Evolutionary conservation across 2,888 invertebrate species (phyloP).

Genomic region (Axea sp.): DNA sequence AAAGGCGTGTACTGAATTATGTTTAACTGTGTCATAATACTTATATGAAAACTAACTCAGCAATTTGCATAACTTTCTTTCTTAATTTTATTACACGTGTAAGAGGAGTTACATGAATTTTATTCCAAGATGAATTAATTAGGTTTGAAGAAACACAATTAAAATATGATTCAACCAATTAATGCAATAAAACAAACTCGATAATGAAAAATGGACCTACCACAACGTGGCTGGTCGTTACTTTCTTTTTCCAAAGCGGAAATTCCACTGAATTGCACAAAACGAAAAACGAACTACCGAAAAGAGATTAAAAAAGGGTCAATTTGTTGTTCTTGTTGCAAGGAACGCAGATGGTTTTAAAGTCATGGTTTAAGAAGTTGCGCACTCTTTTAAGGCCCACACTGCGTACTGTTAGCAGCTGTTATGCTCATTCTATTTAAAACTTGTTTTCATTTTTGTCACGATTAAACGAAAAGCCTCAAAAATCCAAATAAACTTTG

Average conservation of each 20-base stretch:
- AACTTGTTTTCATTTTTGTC: conserved; percentile 50
- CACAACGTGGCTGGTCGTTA: conserved; percentile 28
- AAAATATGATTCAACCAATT: too few species aligned
- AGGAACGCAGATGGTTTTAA: conserved; percentile 51
- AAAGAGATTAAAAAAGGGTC: conserved; percentile 10
- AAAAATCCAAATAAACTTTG: conserved; percentile 12
- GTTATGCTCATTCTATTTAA: conserved; percentile 50
- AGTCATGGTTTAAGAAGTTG: conserved; percentile 53
- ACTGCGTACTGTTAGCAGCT: conserved; percentile 44
- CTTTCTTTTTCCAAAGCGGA: conserved; percentile 22
- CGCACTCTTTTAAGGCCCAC: conserved; percentile 45
- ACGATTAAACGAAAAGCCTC: conserved; percentile 26
- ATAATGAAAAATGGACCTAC: conserved; percentile 21
- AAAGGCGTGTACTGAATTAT: too few species aligned
- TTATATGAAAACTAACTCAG: too few species aligned
- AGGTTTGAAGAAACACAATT: too few species aligned
- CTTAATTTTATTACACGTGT: too few species aligned
- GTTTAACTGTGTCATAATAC: too few species aligned
- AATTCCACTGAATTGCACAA: conserved; percentile 25
- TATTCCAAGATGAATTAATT: too few species aligned
- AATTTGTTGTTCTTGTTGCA: conserved; percentile 44
- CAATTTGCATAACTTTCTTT: too few species aligned
- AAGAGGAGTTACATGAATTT: too few species aligned
- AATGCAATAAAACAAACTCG: too few species aligned
- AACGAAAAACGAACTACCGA: conserved; percentile 18